phyloP scores from a whole-genome alignment of 2,113 vertebrate genomes.

The Xiphophorus couchianus region DNA sequence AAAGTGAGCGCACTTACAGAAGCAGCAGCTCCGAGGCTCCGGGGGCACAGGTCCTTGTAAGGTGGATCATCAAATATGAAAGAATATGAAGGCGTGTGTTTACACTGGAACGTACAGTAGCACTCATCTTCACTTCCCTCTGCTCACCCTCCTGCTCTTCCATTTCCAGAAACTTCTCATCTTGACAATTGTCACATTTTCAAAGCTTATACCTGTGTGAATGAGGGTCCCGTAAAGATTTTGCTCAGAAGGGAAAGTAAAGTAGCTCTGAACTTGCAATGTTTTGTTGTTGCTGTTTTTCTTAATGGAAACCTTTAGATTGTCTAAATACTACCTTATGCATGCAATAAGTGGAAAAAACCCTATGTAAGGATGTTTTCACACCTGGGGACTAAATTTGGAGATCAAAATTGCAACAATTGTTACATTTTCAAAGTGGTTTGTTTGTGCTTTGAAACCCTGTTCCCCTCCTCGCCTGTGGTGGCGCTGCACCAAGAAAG shows the following conservation, averaged over 20 bases:
- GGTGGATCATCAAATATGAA: conserved; percentile 78
- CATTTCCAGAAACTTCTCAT: not conserved
- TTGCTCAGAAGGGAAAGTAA: not conserved
- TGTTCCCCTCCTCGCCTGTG: too few species aligned
- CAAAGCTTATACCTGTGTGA: not conserved
- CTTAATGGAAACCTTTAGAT: too few species aligned
- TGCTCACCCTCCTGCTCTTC: conserved; percentile 6
- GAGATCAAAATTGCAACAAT: too few species aligned
- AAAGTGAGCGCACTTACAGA: conserved; percentile 77
- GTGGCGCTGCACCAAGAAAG: too few species aligned
- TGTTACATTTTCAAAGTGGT: too few species aligned
- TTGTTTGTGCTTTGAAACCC: too few species aligned
- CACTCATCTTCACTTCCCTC: conserved; percentile 35
- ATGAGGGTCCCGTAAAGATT: not conserved
- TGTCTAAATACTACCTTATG: not conserved
- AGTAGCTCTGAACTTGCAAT: not conserved
- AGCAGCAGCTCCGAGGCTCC: conserved; percentile 57
- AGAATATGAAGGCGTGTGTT: conserved; percentile 39
- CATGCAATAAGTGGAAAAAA: not conserved
- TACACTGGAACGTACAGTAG: conserved; percentile 13
- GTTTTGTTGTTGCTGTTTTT: too few species aligned
- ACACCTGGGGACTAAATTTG: too few species aligned
- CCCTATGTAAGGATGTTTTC: not conserved
- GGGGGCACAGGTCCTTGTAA: conserved; percentile 59
- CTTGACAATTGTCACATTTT: not conserved